Evolutionary conservation across 2,888 invertebrate genomes (phyloP), one percentile per base, ranked within the genome.

Genomic region (Pogonocherus hispidulus): DNA sequence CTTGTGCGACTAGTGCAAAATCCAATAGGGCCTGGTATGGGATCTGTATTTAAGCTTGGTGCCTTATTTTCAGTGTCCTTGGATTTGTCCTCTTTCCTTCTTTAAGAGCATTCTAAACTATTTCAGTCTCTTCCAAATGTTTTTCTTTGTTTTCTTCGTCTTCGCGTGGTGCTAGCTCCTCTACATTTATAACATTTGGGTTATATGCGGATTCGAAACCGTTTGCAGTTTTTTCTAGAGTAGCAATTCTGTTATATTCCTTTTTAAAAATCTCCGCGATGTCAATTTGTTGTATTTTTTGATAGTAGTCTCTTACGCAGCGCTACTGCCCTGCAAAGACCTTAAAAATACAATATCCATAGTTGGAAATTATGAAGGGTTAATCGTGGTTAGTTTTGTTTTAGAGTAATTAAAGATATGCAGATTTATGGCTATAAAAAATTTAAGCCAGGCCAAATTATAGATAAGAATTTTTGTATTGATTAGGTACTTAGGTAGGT

Each of bases 11-110:
- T n/a, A n/a, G n/a, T n/a, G n/a, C n/a, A n/a, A n/a, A n/a, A n/a
- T n/a, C n/a, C n/a, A n/a, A n/a, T n/a, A n/a, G n/a, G n/a, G n/a
- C n/a, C n/a, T n/a, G n/a, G n/a, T n/a, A n/a, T n/a, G n/a, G n/a
- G n/a, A n/a, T n/a, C 14, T 41, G 41, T 41, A n/a, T 41, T 41
- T 41, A n/a, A n/a, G 41, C 14, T 41, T 41, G 41, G 41, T 41
- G 41, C 14, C n/a, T 41, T 41, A 14, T 41, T 41, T 11, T 41
- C 14, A 23, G 3, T 41, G 4, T 41, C 14, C 14, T 41, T 41
- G 41, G 41, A n/a, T 41, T 41, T 41, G 3, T 3, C 23, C 23
- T 6, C n/a, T 41, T 44, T 9, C 16, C 18, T 9, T 44, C 6
- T 44, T 9, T 32, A 32, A 32, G 32, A 44, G 44, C 18, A 6